These are phyloP conservation scores for Rhinogobio ventralis DNA, from an alignment of 2,797 vertebrate genomes.

Conservation along the genomic window DNA sequence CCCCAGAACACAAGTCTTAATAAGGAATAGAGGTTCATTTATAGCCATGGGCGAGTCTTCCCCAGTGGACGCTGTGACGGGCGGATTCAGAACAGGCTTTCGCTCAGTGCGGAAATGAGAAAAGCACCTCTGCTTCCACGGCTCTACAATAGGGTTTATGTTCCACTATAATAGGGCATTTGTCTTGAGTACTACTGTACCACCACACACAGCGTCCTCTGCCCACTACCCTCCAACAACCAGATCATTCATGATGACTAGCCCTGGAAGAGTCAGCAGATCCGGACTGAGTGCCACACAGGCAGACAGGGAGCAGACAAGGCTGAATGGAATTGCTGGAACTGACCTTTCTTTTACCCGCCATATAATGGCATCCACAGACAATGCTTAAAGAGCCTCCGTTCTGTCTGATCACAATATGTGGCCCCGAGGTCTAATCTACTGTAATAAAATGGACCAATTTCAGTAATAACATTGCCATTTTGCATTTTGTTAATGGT, in stretches of 20 bases:
- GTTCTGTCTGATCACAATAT: slow-evolving; percentile 22
- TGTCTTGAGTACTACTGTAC: slow-evolving; percentile 61
- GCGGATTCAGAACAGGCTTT: slow-evolving; percentile 55
- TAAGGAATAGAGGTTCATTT: slow-evolving; percentile 54
- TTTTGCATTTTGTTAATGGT: slow-evolving; percentile 16
- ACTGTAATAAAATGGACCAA: neutral
- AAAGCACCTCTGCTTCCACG: slow-evolving; percentile 43
- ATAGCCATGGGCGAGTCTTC: slow-evolving; percentile 35
- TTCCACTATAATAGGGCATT: slow-evolving; percentile 59
- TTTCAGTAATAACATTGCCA: slow-evolving; percentile 18
- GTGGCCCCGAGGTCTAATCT: neutral
- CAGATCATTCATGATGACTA: slow-evolving; percentile 44
- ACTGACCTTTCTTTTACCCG: slow-evolving; percentile 29
- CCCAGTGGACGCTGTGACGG: slow-evolving; percentile 48
- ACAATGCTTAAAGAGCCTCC: slow-evolving; percentile 33
- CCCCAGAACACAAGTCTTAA: slow-evolving; percentile 54
- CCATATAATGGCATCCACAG: neutral
- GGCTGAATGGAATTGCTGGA: slow-evolving; percentile 36
- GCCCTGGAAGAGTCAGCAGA: slow-evolving; percentile 31
- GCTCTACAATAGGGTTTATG: slow-evolving; percentile 60
- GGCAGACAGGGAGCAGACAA: slow-evolving; percentile 30
- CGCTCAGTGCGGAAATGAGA: slow-evolving; percentile 53
- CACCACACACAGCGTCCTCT: slow-evolving; percentile 47
- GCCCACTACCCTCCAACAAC: slow-evolving; percentile 47
- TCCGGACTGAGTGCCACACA: slow-evolving; percentile 40